Conservation (phyloP, 2,113 vertebrate genomes). For the Enhydra lutris region DNA sequence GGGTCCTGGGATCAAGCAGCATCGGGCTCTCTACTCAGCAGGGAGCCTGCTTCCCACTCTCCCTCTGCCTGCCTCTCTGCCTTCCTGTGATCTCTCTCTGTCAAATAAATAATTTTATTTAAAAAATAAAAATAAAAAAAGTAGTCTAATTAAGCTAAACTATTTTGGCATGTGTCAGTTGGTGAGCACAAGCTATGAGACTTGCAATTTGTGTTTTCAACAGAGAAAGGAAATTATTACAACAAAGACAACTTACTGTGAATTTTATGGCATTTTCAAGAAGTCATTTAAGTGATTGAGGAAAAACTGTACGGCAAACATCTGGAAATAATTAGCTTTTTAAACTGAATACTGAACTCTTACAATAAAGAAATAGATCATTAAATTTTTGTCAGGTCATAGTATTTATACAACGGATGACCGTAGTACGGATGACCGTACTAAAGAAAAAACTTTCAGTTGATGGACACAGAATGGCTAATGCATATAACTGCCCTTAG, state of each 20-base stretch:
- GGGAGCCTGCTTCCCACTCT: too few species aligned
- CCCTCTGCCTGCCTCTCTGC: too few species aligned
- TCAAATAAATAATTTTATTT: too few species aligned
- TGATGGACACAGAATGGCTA: background rate
- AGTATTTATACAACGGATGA: background rate
- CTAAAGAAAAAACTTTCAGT: background rate
- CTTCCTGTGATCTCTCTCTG: too few species aligned
- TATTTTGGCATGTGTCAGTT: background rate
- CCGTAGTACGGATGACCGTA: background rate
- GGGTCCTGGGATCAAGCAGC: too few species aligned
- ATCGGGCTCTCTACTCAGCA: too few species aligned
- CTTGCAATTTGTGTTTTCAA: background rate
- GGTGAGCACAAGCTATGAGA: background rate
- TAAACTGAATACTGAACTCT: background rate
- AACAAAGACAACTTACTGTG: background rate
- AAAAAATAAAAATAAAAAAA: background rate
- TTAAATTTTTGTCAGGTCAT: background rate
- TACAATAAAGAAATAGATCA: background rate
- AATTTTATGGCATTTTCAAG: background rate
- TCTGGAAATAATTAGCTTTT: background rate
- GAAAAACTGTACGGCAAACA: background rate
- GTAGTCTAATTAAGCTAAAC: slow-evolving; percentile 20
- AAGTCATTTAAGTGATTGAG: background rate
- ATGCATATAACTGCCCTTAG: background rate
- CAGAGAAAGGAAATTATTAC: background rate